Evolutionary conservation across 2,797 vertebrate species (phyloP).

Genomic region (Chiroxiphia lanceolata): DNA sequence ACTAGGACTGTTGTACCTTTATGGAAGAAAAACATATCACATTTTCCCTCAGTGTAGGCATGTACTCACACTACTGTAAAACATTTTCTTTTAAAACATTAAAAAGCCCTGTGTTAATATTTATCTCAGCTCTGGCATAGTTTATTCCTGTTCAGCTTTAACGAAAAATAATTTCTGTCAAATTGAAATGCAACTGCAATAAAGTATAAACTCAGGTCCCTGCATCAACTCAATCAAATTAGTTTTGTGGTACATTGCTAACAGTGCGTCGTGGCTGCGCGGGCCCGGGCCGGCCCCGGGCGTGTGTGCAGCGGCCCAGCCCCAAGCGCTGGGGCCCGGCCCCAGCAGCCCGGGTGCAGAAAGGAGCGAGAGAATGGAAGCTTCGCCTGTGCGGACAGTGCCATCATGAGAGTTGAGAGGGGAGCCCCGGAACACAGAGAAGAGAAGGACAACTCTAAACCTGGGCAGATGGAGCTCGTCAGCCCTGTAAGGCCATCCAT

Average conservation of each 20-base stretch:
- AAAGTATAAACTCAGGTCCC: neutral
- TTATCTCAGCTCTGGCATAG: neutral
- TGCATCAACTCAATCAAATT: neutral
- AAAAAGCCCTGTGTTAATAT: neutral
- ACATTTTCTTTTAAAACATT: neutral
- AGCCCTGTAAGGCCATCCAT: too few species aligned
- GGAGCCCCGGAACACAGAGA: too few species aligned
- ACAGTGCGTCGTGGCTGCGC: too few species aligned
- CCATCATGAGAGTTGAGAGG: too few species aligned
- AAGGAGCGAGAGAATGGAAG: too few species aligned
- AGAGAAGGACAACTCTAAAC: too few species aligned
- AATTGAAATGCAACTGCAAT: slow-evolving; percentile 8
- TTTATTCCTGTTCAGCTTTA: neutral
- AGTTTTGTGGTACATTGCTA: neutral
- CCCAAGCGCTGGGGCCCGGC: too few species aligned
- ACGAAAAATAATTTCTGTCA: slow-evolving; percentile 1
- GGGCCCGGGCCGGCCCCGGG: too few species aligned
- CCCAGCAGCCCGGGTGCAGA: too few species aligned
- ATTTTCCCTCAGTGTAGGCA: neutral
- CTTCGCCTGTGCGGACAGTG: too few species aligned
- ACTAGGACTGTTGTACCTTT: neutral
- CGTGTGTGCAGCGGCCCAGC: too few species aligned
- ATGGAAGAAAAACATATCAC: neutral
- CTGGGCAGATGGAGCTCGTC: too few species aligned
- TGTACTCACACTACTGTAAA: neutral